Evolutionary conservation across 2,113 vertebrate genomes (phyloP).

Genomic region (Hippolais icterina): DNA sequence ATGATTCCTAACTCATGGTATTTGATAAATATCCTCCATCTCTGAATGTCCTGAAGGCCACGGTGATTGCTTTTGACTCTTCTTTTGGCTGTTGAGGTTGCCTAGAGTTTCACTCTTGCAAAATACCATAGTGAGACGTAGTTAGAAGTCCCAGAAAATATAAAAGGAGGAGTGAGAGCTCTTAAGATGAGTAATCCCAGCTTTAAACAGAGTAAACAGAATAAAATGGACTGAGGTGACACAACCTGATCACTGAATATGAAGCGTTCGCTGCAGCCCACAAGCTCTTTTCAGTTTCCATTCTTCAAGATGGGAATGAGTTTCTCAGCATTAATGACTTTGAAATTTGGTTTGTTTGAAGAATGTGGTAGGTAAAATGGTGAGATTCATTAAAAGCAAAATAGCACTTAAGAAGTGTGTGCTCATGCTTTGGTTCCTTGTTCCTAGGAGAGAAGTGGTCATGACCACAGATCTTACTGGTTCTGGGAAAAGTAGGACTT

Average conservation of each 20-base stretch:
- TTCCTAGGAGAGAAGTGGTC: not conserved
- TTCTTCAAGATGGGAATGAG: not conserved
- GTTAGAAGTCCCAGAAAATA: not conserved
- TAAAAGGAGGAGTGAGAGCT: not conserved
- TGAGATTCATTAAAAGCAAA: not conserved
- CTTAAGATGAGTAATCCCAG: not conserved
- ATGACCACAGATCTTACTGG: not conserved
- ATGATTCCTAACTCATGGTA: not conserved
- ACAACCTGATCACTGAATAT: not conserved
- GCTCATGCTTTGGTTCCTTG: not conserved
- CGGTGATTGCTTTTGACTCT: not conserved
- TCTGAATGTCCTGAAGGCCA: not conserved
- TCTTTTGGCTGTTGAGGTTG: not conserved
- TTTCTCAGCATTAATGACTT: not conserved
- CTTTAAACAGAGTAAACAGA: not conserved
- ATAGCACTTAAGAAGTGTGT: not conserved
- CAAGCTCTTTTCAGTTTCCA: not conserved
- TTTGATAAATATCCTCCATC: not conserved
- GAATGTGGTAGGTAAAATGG: not conserved
- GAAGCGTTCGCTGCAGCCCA: not conserved
- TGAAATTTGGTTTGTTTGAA: not conserved
- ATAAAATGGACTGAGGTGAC: not conserved
- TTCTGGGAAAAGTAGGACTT: not conserved
- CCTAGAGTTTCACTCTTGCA: not conserved
- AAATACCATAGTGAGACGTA: not conserved